Evolutionary conservation across 2,797 vertebrate genomes (phyloP).

Genomic region (Sarcoramphus papa): DNA sequence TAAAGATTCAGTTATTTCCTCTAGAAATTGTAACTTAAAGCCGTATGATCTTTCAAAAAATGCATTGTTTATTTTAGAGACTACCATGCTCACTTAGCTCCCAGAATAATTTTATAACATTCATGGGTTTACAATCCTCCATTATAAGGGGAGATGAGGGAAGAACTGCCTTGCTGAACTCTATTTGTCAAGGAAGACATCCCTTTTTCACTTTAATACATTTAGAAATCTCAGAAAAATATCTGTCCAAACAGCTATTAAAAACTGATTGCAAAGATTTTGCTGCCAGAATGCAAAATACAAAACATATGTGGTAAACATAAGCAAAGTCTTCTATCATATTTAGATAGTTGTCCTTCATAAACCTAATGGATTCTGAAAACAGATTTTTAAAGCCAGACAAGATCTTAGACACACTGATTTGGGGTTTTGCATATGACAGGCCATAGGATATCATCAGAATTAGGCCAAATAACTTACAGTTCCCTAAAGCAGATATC

Average conservation of each 20-base stretch:
- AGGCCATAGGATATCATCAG: neutral
- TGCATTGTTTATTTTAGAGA: neutral
- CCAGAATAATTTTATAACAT: neutral
- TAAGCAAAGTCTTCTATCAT: neutral
- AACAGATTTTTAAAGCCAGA: neutral
- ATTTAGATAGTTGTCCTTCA: neutral
- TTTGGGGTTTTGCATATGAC: neutral
- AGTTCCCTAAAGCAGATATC: neutral
- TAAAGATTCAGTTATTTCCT: neutral
- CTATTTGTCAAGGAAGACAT: neutral
- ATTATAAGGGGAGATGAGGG: neutral
- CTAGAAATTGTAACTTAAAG: neutral
- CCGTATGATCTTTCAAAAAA: neutral
- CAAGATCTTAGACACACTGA: neutral
- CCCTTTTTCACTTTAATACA: neutral
- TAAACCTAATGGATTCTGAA: neutral
- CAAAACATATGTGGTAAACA: neutral
- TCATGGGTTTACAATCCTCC: neutral
- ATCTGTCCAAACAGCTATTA: neutral
- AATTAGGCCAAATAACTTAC: neutral
- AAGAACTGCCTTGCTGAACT: neutral
- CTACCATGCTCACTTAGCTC: neutral
- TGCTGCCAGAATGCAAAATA: neutral
- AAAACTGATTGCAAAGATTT: neutral
- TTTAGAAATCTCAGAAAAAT: neutral